A percentile compares a stretch with the other conserved stretches of the same genome.
phyloP scores from a whole-genome alignment of 2,888 invertebrate species.

The Clepsis dumicolana region DNA sequence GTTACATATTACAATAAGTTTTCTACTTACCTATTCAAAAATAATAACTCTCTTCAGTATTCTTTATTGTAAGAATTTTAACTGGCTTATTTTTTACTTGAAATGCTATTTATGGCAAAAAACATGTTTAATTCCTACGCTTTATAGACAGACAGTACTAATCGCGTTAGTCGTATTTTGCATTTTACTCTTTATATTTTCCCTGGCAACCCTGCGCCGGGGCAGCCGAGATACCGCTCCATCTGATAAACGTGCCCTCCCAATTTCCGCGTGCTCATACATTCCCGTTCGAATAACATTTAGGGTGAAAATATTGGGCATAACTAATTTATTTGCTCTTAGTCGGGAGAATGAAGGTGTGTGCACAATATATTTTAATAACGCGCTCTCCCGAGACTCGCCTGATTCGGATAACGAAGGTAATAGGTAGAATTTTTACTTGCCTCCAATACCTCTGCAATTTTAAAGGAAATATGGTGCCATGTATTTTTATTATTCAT shows the following conservation, averaged over 20 bases:
- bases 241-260: constrained; percentile 80
- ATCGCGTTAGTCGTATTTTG: background rate
- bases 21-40: too few species aligned
- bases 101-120: too few species aligned
- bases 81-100: too few species aligned
- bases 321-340: constrained; percentile 80
- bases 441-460: constrained; percentile 68
- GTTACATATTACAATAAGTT: too few species aligned
- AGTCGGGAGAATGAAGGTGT: constrained; percentile 70
- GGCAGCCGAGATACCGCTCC: constrained; percentile 67
- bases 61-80: too few species aligned
- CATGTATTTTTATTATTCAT: constrained; percentile 60
- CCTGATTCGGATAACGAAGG: constrained; percentile 77
- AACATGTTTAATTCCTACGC: too few species aligned
- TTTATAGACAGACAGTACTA: background rate
- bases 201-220: constrained; percentile 47
- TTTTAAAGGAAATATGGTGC: constrained; percentile 57
- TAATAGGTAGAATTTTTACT: constrained; percentile 76
- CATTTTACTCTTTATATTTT: constrained; percentile 1
- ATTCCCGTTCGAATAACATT: constrained; percentile 75
- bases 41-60: too few species aligned
- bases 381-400: constrained; percentile 74
- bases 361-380: constrained; percentile 84
- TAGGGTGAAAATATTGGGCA: constrained; percentile 81
- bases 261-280: constrained; percentile 79